Evolutionary conservation across 53 echinoderm and acorn worm genomes (phyloP), one percentile per base, ranked within the genome.

Genomic region (Holothuria leucospilota): DNA sequence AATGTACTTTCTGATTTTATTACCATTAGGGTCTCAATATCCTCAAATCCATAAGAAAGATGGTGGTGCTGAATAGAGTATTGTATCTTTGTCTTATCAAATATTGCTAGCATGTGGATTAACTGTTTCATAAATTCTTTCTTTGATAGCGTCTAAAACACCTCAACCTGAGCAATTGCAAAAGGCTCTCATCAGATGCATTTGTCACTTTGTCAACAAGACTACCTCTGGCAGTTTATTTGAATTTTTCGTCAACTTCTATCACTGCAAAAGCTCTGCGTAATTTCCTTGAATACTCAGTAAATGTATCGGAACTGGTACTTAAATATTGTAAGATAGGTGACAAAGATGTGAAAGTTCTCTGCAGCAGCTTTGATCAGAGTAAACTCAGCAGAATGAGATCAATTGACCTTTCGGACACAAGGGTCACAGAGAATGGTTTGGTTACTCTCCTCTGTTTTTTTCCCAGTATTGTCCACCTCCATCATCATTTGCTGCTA

Each of bases 151-250:
- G 52, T 75, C 52, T 75, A 41, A 75, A 75, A 52, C 52, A 51
- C 23, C 75, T 75, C 25, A 75, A 75, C 27, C 24, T 75, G 75
- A 75, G 75, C 52, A 30, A 39, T 25, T 75, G 75, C 51, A 75
- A 75, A 52, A 75, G 53, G 25, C 49, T 75, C 23, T 49, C 75
- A 51, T 49, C 75, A 15, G 2, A 23, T 46, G 49, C 75, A 49
- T 51, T 75, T 21, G n/a, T 39, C 25, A 75, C 49, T 13, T 28
- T 75, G 49, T 75, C 75, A 51, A 75, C 51, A 4, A 49, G 13
- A 75, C 51, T 75, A 10, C 11, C 46, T 26, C 11, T 8, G 8
- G 75, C 75, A 8, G 25, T 75, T 49, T 75, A 23, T 13, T 51
- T 75, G 13, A 27, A 75, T 53, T 75, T 75, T 42, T 52, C 75